Base-by-base conservation (phyloP, 2,113 vertebrate genomes). In the Scatophagus argus region DNA sequence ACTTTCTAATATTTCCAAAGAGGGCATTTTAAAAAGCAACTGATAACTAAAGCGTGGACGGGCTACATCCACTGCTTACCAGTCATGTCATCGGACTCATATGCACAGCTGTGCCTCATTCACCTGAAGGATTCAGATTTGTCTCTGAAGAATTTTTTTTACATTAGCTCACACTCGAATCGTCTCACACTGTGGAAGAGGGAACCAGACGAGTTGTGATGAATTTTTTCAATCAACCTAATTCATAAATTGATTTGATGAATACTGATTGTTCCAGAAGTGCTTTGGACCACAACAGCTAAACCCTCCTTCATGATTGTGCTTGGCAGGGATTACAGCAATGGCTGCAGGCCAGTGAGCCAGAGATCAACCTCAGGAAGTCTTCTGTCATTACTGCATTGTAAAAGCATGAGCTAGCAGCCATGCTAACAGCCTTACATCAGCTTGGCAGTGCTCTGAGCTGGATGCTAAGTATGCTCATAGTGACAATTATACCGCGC, bases 261-360 rank as follows among this genome's bases (percentile, higher is more conserved):
- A 82, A 77, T 81, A 60, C 46, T 43, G 49, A 85, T 87, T 69
- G 74, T 76, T 76, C 56, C 52, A 70, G 39, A 84, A 56, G 44
- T 41, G 78, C 64, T 44, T 21, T 59, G 43, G 58, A 75, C 25
- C 56, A 69, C 61, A 36, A 10, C 73, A 68, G 32, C 52, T 25
- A 32, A 68, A 51, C 46, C 46, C 60, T 25, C 29, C 73, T 43
- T 27, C 56, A 46, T 47, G 41, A 60, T 29, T 52, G 29, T 69
- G 39, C 46, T 46, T 65, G 64, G 58, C 54, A 71, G 70, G 3
- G 64, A 38, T 63, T 71, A 27, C 21, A 64, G 34, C 6, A 10
- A n/a, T 32, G 43, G 39, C 70, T 55, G 1, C 66, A 49, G 43
- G 38, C 70, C 71, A 64, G 13, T 2, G 2, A 66, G 0, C 52